phyloP scores from a whole-genome alignment of 2,113 vertebrate species.

The Odocoileus virginianus region DNA sequence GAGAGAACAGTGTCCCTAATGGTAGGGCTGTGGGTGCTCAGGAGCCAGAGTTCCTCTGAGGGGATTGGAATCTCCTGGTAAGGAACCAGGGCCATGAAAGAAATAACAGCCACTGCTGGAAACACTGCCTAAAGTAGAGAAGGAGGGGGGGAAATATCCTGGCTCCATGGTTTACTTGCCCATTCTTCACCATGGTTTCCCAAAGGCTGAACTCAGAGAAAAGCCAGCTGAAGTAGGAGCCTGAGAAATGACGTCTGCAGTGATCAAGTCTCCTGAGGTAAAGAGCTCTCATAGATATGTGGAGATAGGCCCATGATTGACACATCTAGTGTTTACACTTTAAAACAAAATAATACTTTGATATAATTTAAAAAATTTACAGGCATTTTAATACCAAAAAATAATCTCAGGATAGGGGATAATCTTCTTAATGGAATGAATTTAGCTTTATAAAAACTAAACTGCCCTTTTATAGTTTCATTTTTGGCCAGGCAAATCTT shows the following conservation, averaged over 20 bases:
- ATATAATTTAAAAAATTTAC: not conserved
- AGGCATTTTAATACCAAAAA: not conserved
- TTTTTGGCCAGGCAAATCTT: not conserved
- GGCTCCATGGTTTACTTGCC: not conserved
- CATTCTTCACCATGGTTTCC: not conserved
- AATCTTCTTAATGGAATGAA: not conserved
- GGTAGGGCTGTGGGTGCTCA: not conserved
- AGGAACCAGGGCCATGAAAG: not conserved
- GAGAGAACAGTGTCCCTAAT: not conserved
- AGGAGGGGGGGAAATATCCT: not conserved
- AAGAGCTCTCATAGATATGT: not conserved
- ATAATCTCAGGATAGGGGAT: not conserved
- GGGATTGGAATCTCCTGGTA: not conserved
- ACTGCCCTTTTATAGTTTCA: not conserved
- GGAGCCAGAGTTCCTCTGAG: not conserved
- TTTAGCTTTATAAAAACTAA: constrained; percentile 10
- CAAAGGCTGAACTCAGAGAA: not conserved
- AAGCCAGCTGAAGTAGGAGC: not conserved
- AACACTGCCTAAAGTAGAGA: not conserved
- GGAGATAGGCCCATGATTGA: not conserved
- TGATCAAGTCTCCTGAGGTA: not conserved
- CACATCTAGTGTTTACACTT: not conserved
- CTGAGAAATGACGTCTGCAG: not conserved
- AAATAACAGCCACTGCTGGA: not conserved
- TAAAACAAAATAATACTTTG: constrained; percentile 16